Conservation (phyloP, 2,797 vertebrate species). For the Rhadinocentrus ornatus region DNA sequence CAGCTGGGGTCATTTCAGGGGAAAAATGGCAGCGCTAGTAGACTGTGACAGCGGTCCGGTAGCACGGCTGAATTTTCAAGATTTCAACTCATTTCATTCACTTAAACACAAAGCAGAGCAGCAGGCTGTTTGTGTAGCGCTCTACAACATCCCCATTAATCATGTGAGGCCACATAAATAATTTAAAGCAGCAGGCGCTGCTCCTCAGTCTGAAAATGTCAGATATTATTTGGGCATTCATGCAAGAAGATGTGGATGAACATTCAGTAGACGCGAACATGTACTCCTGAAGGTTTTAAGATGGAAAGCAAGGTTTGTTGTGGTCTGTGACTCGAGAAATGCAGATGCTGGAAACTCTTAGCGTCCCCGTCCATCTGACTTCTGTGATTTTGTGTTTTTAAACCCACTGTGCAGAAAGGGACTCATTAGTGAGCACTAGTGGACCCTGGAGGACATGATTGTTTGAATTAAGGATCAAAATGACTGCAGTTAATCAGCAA, state of each 20-base stretch:
- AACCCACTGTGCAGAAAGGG: slow-evolving; percentile 11
- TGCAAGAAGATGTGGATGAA: slow-evolving; percentile 19
- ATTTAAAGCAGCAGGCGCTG: slow-evolving; percentile 37
- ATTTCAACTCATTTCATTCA: slow-evolving; percentile 20
- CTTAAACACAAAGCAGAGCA: slow-evolving; percentile 5
- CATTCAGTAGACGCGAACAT: neutral
- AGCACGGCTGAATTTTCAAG: slow-evolving; percentile 14
- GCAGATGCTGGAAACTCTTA: neutral
- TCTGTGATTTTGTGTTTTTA: neutral
- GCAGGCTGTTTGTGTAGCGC: slow-evolving; percentile 5
- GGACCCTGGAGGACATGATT: slow-evolving; percentile 6
- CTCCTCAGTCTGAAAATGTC: slow-evolving; percentile 21
- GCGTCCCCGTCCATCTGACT: neutral
- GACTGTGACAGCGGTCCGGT: slow-evolving; percentile 53
- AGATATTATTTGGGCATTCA: slow-evolving; percentile 22
- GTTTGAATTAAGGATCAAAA: slow-evolving; percentile 59
- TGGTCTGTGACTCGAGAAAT: neutral
- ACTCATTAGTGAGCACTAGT: slow-evolving; percentile 24
- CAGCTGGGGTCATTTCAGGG: slow-evolving; percentile 62
- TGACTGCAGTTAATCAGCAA: slow-evolving; percentile 49
- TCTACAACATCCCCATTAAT: slow-evolving; percentile 32
- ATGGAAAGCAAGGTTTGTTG: neutral
- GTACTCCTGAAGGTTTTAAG: neutral
- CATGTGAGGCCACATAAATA: slow-evolving; percentile 22
- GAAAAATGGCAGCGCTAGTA: slow-evolving; percentile 53